These are phyloP conservation scores for Anarrhichthys ocellatus DNA, from an alignment of 2,113 vertebrate species.

Conservation along the genomic window DNA sequence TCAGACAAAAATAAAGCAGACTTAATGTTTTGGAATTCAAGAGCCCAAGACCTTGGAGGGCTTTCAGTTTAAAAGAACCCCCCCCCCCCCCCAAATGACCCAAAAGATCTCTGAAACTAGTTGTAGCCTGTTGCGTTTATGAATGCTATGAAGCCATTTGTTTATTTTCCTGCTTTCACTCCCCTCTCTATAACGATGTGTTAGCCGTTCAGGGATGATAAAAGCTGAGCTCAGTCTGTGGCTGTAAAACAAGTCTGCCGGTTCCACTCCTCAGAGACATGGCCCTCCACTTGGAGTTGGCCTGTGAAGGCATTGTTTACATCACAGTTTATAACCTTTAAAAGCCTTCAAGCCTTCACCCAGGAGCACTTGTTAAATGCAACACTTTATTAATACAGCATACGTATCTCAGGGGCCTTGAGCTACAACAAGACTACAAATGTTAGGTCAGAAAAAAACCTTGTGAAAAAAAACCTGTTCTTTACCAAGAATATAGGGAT, in stretches of 20 bases:
- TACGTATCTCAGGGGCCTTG: conserved; percentile 38
- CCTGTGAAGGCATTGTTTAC: conserved; percentile 72
- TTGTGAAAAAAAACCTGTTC: background rate
- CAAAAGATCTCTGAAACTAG: conserved; percentile 54
- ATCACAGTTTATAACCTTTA: conserved; percentile 72
- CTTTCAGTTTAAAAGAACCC: conserved; percentile 50
- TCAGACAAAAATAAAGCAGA: conserved; percentile 39
- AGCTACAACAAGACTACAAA: conserved; percentile 38
- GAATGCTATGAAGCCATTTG: conserved; percentile 68
- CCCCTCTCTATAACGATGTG: conserved; percentile 56
- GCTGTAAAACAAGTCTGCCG: conserved; percentile 66
- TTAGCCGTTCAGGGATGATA: conserved; percentile 63
- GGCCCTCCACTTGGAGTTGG: conserved; percentile 55
- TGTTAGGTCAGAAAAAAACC: background rate
- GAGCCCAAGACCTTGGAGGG: conserved; percentile 37
- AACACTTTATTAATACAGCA: conserved; percentile 68
- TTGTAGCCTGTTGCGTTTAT: conserved; percentile 56
- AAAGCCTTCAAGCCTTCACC: conserved; percentile 60
- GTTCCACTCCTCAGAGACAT: conserved; percentile 60
- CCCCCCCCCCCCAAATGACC: conserved; percentile 65
- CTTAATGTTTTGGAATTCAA: conserved; percentile 35
- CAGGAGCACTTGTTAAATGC: conserved; percentile 69
- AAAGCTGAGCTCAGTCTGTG: conserved; percentile 56
- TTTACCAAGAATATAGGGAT: background rate
- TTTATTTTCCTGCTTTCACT: conserved; percentile 53